Base-by-base conservation (phyloP, 2,888 invertebrate species). In the Pristionchus japonicus region DNA sequence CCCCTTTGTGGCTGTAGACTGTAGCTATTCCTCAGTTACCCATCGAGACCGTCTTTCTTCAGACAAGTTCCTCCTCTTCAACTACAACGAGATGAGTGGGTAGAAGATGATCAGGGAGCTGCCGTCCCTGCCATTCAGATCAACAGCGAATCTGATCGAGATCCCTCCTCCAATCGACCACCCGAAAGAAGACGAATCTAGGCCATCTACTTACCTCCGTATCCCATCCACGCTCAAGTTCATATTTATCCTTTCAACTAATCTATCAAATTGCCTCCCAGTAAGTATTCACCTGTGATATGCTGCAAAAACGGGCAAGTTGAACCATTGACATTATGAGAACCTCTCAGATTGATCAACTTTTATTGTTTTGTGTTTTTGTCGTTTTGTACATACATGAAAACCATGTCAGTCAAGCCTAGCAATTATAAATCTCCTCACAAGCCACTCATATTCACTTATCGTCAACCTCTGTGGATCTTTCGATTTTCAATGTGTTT, bases 181-280 rank as follows among this genome's bases (percentile, higher is more conserved):
- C 87, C 87, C 17, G 87, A 87, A n/a, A 49, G 87, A 80, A 37
- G 87, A 37, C 77, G 87, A 37, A 80, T 87, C 27, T 87, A 87
- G 61, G n/a, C 15, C n/a, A 85, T 40, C 23, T 85, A 40, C n/a
- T 85, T 61, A 31, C 47, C 27, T 27, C 43, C 85, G 20, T 23
- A 23, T 40, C 40, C 37, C 27, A 37, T 20, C 20, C 31, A 34
- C 34, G 82, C 82, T 83, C 82, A 83, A 83, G 31, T 52, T 83
- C 82, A 83, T 83, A 52, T 52, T 83, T 52, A 83, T 83, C 34
- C 9, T 2, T 34, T 6, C 49, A 31, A 7, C 37, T 77, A 77
- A 77, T 47, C 77, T 43, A 77, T 77, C 77, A 77, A 77, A 77
- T 83, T 83, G 82, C 82, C 82, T 85, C 47, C 64, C 64, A 64